phyloP scores from a whole-genome alignment of 2,888 invertebrate species.

The Meandrusa payeni region DNA sequence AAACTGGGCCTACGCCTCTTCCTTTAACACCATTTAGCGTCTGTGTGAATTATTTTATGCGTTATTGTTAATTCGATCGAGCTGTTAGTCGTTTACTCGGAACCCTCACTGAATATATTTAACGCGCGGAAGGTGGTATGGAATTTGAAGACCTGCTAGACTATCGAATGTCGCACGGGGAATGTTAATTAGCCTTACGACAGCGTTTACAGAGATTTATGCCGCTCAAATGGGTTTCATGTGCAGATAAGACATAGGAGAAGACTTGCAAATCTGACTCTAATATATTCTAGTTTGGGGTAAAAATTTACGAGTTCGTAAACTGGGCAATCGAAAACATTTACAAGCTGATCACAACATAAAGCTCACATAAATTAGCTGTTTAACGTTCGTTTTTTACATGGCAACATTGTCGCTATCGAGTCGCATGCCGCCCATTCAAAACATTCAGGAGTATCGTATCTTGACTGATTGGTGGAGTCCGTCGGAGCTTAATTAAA shows the following conservation, averaged over 20 bases:
- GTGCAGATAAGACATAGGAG: slow-evolving; percentile 9
- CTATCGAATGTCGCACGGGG: slow-evolving; percentile 10
- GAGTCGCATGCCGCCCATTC: slow-evolving; percentile 28
- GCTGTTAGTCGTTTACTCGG: slow-evolving; percentile 21
- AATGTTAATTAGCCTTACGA: slow-evolving; percentile 18
- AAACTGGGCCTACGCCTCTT: slow-evolving; percentile 16
- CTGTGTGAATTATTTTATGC: slow-evolving; percentile 12
- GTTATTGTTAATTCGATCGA: slow-evolving; percentile 9
- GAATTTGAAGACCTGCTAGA: slow-evolving; percentile 19
- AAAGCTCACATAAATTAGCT: slow-evolving; percentile 4
- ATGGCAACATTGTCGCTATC: slow-evolving; percentile 26
- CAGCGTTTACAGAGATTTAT: slow-evolving; percentile 18
- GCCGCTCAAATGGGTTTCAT: slow-evolving; percentile 8
- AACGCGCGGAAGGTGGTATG: slow-evolving; percentile 12
- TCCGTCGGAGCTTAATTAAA: slow-evolving; percentile 38
- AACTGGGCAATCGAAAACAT: slow-evolving; percentile 8
- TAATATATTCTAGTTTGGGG: slow-evolving; percentile 12
- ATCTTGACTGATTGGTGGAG: slow-evolving; percentile 41
- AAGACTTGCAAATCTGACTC: slow-evolving; percentile 5
- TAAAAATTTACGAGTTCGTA: slow-evolving; percentile 5
- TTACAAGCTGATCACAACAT: background rate
- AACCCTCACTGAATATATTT: slow-evolving; percentile 13
- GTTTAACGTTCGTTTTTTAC: slow-evolving; percentile 21
- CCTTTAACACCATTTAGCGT: slow-evolving; percentile 14
- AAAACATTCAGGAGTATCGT: slow-evolving; percentile 31